phyloP scores from a whole-genome alignment of 1,140 invertebrate genomes.

The Amphibalanus amphitrite region DNA sequence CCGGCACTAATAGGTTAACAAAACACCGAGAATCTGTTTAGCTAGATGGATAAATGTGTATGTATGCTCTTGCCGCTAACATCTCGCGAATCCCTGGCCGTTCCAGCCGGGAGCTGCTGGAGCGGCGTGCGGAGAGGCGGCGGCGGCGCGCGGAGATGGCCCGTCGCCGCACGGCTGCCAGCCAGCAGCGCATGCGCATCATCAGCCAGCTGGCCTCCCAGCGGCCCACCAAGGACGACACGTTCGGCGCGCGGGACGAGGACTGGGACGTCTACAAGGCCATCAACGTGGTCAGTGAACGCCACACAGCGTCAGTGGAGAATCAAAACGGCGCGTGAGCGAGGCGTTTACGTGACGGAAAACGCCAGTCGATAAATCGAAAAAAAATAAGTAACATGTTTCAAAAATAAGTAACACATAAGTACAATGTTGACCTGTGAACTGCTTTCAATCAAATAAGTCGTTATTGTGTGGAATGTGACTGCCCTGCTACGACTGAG shows the following conservation, averaged over 20 bases:
- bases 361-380: constrained; percentile 4
- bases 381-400: constrained; percentile 2
- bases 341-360: neutral
- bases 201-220: constrained; percentile 73
- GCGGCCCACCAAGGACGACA: constrained; percentile 60
- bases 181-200: constrained; percentile 81
- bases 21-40: no score
- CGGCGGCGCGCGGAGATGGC: constrained; percentile 73
- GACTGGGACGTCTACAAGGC: constrained; percentile 94
- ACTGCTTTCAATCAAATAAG: neutral
- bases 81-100: no score
- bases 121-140: constrained; percentile 45
- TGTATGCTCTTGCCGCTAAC: no score
- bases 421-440: no score
- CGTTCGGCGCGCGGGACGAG: constrained; percentile 80
- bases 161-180: constrained; percentile 66
- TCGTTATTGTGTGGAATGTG: neutral
- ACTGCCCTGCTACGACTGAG: neutral
- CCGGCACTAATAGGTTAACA: no score
- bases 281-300: constrained; percentile 47
- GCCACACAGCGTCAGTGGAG: no score
- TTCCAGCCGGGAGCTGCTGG: constrained; percentile 44
- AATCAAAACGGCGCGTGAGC: neutral
- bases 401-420: neutral
- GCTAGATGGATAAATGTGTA: no score